phyloP scores from a whole-genome alignment of 2,113 vertebrate genomes.

The Solea solea region DNA sequence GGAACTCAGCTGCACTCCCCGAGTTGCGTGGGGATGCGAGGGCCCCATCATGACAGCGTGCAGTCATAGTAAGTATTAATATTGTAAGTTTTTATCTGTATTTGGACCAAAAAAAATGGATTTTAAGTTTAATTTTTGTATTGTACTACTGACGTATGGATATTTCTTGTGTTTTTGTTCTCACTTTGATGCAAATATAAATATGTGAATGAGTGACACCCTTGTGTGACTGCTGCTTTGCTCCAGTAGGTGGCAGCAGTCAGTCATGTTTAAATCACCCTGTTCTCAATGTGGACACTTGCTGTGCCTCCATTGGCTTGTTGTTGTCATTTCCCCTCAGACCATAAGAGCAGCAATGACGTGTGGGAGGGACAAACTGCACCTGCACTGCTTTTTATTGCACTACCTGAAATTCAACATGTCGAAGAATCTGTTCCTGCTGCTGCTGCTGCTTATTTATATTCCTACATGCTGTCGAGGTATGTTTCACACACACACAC shows the following conservation, averaged over 20 bases:
- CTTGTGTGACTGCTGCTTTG: not conserved
- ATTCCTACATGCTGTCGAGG: conserved; percentile 2
- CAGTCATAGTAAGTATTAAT: too few relatives aligned
- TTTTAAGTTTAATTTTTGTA: too few relatives aligned
- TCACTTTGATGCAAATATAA: too few relatives aligned
- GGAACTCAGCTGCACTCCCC: too few relatives aligned
- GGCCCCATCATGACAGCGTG: too few relatives aligned
- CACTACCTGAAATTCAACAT: not conserved
- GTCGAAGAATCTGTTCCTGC: not conserved
- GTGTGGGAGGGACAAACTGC: not conserved
- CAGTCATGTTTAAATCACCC: not conserved
- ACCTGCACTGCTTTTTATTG: not conserved
- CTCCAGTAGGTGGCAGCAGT: conserved; percentile 51
- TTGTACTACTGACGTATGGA: too few relatives aligned
- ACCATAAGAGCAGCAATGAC: not conserved
- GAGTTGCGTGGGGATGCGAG: too few relatives aligned
- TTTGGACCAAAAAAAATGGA: too few relatives aligned
- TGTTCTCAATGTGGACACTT: not conserved
- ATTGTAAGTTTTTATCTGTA: too few relatives aligned
- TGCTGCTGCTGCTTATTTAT: conserved; percentile 16
- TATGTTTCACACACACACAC: not conserved
- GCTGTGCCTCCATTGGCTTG: not conserved
- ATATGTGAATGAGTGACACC: too few relatives aligned
- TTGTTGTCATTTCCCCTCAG: not conserved
- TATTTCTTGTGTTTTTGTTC: too few relatives aligned